These are phyloP conservation scores for Abramis brama DNA, from an alignment of 2,113 vertebrate species.

Conservation along the genomic window DNA sequence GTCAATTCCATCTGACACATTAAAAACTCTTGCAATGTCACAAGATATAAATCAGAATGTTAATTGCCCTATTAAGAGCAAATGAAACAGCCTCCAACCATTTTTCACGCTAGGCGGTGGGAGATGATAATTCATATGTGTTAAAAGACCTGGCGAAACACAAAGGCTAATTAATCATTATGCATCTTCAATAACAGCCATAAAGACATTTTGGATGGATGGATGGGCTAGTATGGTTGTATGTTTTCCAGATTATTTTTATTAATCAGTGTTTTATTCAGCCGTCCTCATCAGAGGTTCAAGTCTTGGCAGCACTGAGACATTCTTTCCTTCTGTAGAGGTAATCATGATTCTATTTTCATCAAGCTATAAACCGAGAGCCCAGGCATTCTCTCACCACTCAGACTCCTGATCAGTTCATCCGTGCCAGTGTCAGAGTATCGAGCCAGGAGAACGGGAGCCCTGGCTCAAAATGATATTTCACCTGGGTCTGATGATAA, in stretches of 20 bases:
- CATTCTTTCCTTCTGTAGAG: neutral
- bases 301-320: neutral
- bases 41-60: constrained; percentile 16
- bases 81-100: neutral
- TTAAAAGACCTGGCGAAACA: neutral
- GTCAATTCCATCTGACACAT: neutral
- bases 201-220: neutral
- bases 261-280: neutral
- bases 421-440: constrained; percentile 10
- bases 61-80: constrained; percentile 23
- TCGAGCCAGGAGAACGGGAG: constrained; percentile 13
- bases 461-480: constrained; percentile 6
- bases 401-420: constrained; percentile 3
- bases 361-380: constrained; percentile 5
- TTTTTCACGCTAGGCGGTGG: neutral
- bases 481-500: constrained; percentile 34
- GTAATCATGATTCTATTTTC: constrained; percentile 27
- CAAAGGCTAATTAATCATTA: neutral
- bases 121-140: neutral
- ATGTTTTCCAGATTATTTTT: neutral
- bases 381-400: neutral
- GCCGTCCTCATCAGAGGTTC: neutral
- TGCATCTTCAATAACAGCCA: neutral
- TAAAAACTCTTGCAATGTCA: neutral
- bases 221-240: neutral